Conservation (phyloP, 2,888 invertebrate genomes). For the Caenorhabditis sp. region DNA sequence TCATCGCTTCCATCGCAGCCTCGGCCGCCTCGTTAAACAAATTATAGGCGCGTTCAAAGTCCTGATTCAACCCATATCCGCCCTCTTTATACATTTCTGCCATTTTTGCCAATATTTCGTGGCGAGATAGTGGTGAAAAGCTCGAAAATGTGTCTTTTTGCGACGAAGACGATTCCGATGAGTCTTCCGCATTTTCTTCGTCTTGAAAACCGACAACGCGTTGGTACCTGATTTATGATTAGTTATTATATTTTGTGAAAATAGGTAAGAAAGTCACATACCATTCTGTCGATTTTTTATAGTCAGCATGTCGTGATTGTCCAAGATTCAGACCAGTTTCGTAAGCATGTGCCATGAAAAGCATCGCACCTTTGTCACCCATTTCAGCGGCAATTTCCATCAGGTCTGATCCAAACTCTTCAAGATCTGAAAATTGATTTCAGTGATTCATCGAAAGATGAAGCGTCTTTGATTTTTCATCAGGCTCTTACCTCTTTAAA, state of each 20-base stretch:
- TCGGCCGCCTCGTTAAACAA: conserved; percentile 75
- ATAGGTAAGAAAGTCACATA: conserved; percentile 5
- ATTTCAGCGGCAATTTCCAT: conserved; percentile 74
- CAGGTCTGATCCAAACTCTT: conserved; percentile 58
- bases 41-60: conserved; percentile 73
- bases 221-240: conserved; percentile 35
- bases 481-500: too few relatives aligned
- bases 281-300: conserved; percentile 51
- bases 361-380: conserved; percentile 74
- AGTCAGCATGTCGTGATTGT: conserved; percentile 38
- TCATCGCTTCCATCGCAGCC: conserved; percentile 75
- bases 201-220: conserved; percentile 59
- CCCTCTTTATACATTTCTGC: conserved; percentile 74
- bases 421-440: conserved; percentile 17
- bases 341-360: conserved; percentile 74
- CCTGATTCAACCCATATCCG: conserved; percentile 72
- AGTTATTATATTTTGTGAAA: background rate
- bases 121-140: conserved; percentile 54
- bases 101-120: conserved; percentile 73
- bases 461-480: background rate
- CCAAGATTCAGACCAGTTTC: conserved; percentile 72
- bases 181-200: conserved; percentile 60
- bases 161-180: background rate
- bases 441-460: background rate
- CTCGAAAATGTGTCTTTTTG: conserved; percentile 27